Evolutionary conservation across 2,113 vertebrate species (phyloP), one percentile per base, ranked within the genome.

Genomic region (Pygoscelis adeliae): DNA sequence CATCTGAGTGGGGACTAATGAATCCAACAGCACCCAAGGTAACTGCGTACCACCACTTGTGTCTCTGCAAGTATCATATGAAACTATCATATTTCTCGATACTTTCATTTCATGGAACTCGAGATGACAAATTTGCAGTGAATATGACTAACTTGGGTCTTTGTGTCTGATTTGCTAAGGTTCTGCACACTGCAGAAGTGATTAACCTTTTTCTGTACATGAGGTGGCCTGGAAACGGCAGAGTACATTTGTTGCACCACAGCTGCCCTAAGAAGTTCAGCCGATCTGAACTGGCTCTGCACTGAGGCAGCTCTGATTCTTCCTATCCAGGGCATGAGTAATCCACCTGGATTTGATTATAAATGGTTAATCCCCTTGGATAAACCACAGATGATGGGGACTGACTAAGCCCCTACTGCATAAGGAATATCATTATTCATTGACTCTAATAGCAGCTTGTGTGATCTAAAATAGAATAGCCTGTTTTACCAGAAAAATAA

Each of bases 271-370:
- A 38, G 63, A n/a, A 74, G 25, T 25, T 25, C 59, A 52, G 38
- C 23, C 0, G 0, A 44, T 58, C 38, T 62, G 56, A 71, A n/a
- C 42, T 66, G 53, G 22, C 55, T 86, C 46, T 89, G 66, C 22
- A 46, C n/a, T 26, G 30, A 86, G 80, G 20, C 46, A 81, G 71
- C 26, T 29, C 66, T 69, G 47, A 76, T 13, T 66, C 42, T 82
- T 84, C 77, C 63, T 63, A 89, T 79, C 44, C 72, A 95, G 93
- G 73, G 18, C 96, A 96, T 27, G 71, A 87, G 87, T 97, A 96
- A 96, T 97, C 94, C 95, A 96, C 94, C 93, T 95, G 83, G 73
- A 93, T 94, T 94, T 97, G 89, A 93, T 97, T 94, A 89, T 78
- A 89, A 94, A 85, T 63, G 29, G 34, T 94, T 97, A 97, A 97